Base-by-base conservation (phyloP, 2,797 vertebrate species). In the Crocidura indochinensis region DNA sequence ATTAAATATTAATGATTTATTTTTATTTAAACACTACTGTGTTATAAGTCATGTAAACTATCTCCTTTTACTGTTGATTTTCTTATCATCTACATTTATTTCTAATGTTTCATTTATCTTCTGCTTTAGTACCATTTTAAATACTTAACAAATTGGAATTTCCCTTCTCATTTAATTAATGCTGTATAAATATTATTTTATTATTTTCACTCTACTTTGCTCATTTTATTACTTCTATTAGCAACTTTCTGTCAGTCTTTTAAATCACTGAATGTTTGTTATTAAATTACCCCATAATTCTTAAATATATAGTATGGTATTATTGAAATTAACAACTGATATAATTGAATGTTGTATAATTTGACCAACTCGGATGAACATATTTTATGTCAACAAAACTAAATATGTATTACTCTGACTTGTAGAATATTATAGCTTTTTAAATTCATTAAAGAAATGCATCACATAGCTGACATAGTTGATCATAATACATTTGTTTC, bases 181-280 rank as follows among this genome's bases (percentile, higher is more conserved):
- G 44, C 5, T 10, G 72, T 73, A 56, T 6, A 60, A 68, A 44
- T 91, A 62, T 56, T 46, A 56, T 56, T 56, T 56, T 56, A 56
- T 56, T 56, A 56, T 68, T 73, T 7, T 4, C 26, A 29, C 19
- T 77, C 10, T 68, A 26, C 5, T 26, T 72, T 76, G 31, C 51
- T 76, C 78, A 87, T 22, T 84, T 84, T 60, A 83, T 91, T 91
- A 49, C 29, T 84, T 87, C 49, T 62, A 73, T 68, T 64, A 49
- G 56, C 26, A 78, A 74, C 78, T 6, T 17, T 73, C 38, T 47
- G 76, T 83, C 19, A 19, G 29, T 72, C 51, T 80, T 69, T 10
- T 29, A 85, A 79, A 87, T 78, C 78, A 78, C 46, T 78, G 31
- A 51, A 29, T 87, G 64, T 68, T 72, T 10, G 73, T 15, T 26